These are phyloP conservation scores for Aricia agestis DNA, from an alignment of 1,140 invertebrate species.

Conservation along the genomic window DNA sequence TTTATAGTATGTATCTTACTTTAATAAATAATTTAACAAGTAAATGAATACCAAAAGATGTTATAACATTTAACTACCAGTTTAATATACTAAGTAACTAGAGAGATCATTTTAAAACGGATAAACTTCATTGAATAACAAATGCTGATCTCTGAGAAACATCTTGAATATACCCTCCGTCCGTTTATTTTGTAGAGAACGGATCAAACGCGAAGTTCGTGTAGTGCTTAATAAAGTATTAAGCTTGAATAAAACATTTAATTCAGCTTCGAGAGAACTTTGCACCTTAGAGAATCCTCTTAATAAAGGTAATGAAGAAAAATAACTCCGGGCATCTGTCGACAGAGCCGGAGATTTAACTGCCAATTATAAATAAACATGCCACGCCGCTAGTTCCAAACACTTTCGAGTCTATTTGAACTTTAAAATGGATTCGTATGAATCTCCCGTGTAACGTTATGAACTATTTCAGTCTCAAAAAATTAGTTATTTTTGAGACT, in stretches of 20 bases:
- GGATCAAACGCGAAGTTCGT: neutral
- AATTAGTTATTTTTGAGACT: too few relatives aligned
- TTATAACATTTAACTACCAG: too few relatives aligned
- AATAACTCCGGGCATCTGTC: slow-evolving; percentile 24
- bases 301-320: slow-evolving; percentile 38
- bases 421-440: neutral
- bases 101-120: too few relatives aligned
- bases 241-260: slow-evolving; percentile 14
- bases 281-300: slow-evolving; percentile 19
- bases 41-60: too few relatives aligned
- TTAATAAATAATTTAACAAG: too few relatives aligned
- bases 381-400: neutral
- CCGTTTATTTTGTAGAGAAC: neutral
- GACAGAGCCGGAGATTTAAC: neutral
- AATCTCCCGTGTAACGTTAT: neutral
- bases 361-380: slow-evolving; percentile 3
- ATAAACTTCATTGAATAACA: too few relatives aligned
- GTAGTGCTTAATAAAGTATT: slow-evolving; percentile 15
- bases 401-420: neutral
- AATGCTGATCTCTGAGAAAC: neutral
- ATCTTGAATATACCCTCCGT: neutral
- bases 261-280: slow-evolving; percentile 6
- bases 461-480: neutral
- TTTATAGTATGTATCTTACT: too few relatives aligned
- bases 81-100: too few relatives aligned